A percentile compares a stretch with the other conserved stretches of the same genome.
Conservation (phyloP, 37 sponge, comb jelly and placozoan genomes). For the Cliona cf. orientalis region DNA sequence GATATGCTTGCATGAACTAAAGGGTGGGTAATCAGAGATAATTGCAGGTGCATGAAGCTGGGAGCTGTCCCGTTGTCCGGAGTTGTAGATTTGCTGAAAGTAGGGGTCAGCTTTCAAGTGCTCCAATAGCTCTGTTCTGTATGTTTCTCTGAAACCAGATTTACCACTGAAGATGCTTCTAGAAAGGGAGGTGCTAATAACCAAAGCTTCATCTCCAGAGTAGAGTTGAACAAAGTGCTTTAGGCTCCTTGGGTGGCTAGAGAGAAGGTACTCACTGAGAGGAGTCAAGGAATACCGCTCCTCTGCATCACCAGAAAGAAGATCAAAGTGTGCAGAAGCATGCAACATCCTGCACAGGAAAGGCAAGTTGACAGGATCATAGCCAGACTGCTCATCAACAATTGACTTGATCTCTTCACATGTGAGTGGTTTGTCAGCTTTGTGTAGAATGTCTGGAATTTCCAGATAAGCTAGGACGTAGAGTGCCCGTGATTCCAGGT, state of each 20-base stretch:
- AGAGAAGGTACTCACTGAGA: conserved; percentile 66
- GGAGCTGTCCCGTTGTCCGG: conserved; percentile 51
- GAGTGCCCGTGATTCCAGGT: conserved; percentile 74
- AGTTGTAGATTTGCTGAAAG: conserved; percentile 55
- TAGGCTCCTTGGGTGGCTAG: conserved; percentile 75
- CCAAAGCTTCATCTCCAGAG: conserved; percentile 76
- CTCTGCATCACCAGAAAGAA: conserved; percentile 42
- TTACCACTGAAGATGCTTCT: conserved; percentile 68
- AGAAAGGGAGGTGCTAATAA: conserved; percentile 71
- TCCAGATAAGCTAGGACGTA: conserved; percentile 64
- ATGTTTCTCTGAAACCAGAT: conserved; percentile 81
- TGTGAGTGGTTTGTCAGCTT: conserved; percentile 42
- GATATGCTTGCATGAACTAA: conserved; percentile 79
- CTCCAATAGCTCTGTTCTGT: conserved; percentile 58
- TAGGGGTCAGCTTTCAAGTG: conserved; percentile 54
- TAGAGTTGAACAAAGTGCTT: conserved; percentile 69
- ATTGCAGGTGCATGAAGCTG: conserved; percentile 69
- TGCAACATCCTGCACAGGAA: conserved; percentile 79
- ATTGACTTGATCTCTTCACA: conserved; percentile 73
- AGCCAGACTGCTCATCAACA: conserved; percentile 41
- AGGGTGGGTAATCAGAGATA: conserved; percentile 80
- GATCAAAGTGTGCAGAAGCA: conserved; percentile 80
- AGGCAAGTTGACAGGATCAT: conserved; percentile 50
- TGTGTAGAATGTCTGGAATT: conserved; percentile 62
- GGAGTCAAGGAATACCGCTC: conserved; percentile 68